These are phyloP conservation scores for Oceanodroma leucorhoa DNA, from an alignment of 2,797 vertebrate species.

Conservation along the genomic window DNA sequence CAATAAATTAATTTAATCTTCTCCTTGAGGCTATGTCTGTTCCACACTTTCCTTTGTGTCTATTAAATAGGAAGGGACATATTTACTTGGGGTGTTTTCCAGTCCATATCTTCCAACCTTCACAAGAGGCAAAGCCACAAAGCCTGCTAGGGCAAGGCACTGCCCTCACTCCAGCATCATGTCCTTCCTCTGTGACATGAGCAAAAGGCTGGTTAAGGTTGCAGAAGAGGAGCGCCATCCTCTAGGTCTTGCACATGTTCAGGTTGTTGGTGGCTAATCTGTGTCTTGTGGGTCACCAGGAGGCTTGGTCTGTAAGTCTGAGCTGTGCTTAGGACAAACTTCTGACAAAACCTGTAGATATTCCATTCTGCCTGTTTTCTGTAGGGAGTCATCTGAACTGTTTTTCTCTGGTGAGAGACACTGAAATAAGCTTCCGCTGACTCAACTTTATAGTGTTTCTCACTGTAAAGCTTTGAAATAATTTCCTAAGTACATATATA, in stretches of 20 bases:
- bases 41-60: background rate
- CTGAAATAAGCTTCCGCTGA: background rate
- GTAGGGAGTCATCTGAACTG: background rate
- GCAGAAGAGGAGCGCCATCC: background rate
- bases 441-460: background rate
- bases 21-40: background rate
- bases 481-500: background rate
- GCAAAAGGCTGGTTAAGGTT: background rate
- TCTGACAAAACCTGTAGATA: background rate
- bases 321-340: background rate
- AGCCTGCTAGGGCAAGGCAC: background rate
- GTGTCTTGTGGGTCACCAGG: background rate
- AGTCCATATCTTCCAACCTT: background rate
- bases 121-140: background rate
- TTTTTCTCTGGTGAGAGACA: background rate
- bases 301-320: background rate
- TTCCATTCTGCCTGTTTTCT: background rate
- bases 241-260: fast-evolving
- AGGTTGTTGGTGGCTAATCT: background rate
- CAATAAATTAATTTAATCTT: background rate
- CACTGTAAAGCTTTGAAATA: background rate
- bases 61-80: background rate
- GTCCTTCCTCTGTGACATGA: background rate
- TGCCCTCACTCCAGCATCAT: background rate
- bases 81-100: constrained; percentile 16